Base-by-base conservation (phyloP, 23 tunicate species). In the Pegea sp. region DNA sequence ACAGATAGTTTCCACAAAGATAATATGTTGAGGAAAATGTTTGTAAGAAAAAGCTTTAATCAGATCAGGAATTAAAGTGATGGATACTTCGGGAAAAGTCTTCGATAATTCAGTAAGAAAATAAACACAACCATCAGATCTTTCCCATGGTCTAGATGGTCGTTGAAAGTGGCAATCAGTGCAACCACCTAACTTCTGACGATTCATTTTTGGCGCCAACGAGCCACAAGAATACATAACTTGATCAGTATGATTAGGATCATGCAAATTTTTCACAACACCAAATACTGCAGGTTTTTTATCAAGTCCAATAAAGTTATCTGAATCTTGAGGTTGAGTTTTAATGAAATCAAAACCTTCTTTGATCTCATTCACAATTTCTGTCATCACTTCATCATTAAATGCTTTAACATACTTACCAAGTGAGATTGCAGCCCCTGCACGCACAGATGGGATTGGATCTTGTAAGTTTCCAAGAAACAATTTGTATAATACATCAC, bases 211-310 rank as follows among this genome's bases (percentile, higher is more conserved):
- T 1, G 89, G 97, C 8, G 89, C 97, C 1, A 87, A 56, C 0
- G 97, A 87, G 22, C 97, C 97, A 48, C 97, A 87, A 4, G 97
- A 87, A 49, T 87, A 87, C 97, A 87, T 87, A 30, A 48, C 60
- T 71, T 81, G 93, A 30, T 72, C 66, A 24, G 80, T 81, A 44
- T 81, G 93, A 0, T 28, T 32, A 24, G 33, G 49, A 28, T 59
- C 93, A 8, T 64, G 57, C 2, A 74, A n/a, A 48, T 62, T 64
- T 43, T 76, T 75, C 26, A 72, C 89, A 54, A 87, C 80, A 0
- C 97, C 97, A 59, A 87, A 87, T 49, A 65, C 75, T 2, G 76
- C 97, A 3, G 97, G 90, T 0, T 62, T 54, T 52, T 76, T 76
- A 51, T 87, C 97, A 38, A 77, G 50, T 22, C 90, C 74, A 28